Percentiles rank a stretch among this genome's conserved stretches.
Conservation (phyloP, 2,797 vertebrate species). For the Nothura maculosa region DNA sequence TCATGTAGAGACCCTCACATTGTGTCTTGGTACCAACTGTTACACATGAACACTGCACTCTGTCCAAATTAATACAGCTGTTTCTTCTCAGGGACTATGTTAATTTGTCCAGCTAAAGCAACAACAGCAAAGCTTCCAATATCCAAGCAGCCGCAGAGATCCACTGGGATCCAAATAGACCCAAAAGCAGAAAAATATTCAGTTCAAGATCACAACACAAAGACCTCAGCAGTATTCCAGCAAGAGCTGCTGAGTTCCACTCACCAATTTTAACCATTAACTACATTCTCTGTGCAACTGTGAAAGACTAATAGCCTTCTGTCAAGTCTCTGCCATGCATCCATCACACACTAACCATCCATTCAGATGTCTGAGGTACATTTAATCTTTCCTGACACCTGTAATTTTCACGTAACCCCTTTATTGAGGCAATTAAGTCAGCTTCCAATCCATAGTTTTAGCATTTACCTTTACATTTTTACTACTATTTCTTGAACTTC, state of each 20-base stretch:
- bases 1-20: background rate
- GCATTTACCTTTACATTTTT: conserved; percentile 52
- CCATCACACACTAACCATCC: conserved; percentile 7
- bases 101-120: rapidly evolving
- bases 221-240: background rate
- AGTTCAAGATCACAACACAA: background rate
- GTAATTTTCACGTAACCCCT: conserved; percentile 53
- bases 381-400: conserved; percentile 46
- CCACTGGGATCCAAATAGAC: background rate
- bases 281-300: background rate
- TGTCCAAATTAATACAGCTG: background rate
- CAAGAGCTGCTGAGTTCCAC: background rate
- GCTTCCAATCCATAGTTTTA: conserved; percentile 7
- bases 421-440: conserved; percentile 56
- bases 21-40: background rate
- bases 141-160: background rate
- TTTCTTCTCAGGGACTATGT: background rate
- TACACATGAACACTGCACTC: background rate
- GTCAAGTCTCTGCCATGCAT: conserved; percentile 36
- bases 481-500: conserved; percentile 15
- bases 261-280: conserved; percentile 18
- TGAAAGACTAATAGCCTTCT: conserved; percentile 22
- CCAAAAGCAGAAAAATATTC: background rate
- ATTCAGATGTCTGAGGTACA: conserved; percentile 24
- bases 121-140: background rate